These are phyloP conservation scores for Malurus cyaneus DNA, from an alignment of 2,113 vertebrate genomes.

Conservation along the genomic window DNA sequence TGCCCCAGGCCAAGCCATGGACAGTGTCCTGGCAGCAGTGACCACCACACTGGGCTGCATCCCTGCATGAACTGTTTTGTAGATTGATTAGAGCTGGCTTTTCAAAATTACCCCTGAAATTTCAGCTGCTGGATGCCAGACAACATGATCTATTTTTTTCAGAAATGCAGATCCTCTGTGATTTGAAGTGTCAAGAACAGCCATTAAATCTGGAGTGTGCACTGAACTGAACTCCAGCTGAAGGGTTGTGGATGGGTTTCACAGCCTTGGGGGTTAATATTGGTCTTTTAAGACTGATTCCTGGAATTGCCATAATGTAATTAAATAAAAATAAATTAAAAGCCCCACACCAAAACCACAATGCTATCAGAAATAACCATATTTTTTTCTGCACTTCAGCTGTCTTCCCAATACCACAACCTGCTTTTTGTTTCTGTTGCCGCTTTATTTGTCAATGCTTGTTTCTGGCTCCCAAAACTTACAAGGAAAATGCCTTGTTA, in stretches of 20 bases:
- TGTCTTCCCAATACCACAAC: not conserved
- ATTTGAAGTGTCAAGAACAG: not conserved
- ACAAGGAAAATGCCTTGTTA: not conserved
- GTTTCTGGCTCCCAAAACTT: not conserved
- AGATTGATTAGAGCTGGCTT: not conserved
- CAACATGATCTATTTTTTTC: not conserved
- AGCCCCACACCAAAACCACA: fast-evolving
- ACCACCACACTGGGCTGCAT: not conserved
- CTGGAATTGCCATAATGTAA: not conserved
- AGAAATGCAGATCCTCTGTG: not conserved
- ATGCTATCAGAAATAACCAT: not conserved
- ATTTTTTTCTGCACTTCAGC: not conserved
- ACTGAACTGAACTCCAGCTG: not conserved
- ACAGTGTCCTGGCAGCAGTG: not conserved
- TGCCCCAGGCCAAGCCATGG: not conserved
- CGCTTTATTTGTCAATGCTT: not conserved
- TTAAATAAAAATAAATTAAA: not conserved
- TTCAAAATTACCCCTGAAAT: not conserved
- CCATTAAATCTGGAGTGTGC: not conserved
- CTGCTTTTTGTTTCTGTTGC: not conserved
- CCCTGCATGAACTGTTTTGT: not conserved
- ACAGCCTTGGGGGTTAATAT: not conserved
- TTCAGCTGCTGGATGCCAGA: not conserved
- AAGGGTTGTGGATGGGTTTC: not conserved
- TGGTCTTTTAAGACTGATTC: not conserved